Evolutionary conservation across 2,888 invertebrate species (phyloP).

Genomic region (Agrotis segetum): DNA sequence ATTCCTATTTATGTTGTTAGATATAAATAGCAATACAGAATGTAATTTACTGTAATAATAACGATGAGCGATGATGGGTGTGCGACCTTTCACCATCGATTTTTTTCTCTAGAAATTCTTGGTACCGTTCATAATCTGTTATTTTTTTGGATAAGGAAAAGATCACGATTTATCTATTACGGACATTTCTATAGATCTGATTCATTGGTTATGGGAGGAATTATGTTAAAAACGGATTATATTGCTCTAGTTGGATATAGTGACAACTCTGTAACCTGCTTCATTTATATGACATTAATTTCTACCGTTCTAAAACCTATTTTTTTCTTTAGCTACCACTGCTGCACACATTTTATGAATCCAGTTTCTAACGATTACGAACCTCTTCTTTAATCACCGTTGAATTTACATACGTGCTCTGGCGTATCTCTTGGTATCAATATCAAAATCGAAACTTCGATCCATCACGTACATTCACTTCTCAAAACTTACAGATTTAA

Average conservation of each 20-base stretch:
- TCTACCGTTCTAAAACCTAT: background rate
- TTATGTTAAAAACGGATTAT: background rate
- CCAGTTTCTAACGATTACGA: background rate
- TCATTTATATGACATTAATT: background rate
- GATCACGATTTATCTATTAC: slow-evolving; percentile 11
- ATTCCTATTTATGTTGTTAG: background rate
- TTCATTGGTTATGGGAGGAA: background rate
- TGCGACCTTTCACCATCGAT: slow-evolving; percentile 33
- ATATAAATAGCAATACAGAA: background rate
- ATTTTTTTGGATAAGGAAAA: slow-evolving; percentile 21
- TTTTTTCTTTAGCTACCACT: background rate
- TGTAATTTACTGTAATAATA: slow-evolving; percentile 45
- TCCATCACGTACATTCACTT: background rate
- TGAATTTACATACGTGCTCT: background rate
- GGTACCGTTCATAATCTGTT: slow-evolving; percentile 40
- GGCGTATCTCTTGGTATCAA: background rate
- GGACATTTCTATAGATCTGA: background rate
- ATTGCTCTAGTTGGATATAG: background rate
- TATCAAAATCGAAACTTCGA: slow-evolving; percentile 5
- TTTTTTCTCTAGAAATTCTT: slow-evolving; percentile 18
- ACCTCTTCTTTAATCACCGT: background rate
- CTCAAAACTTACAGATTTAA: slow-evolving; percentile 34
- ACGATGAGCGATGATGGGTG: slow-evolving; percentile 7
- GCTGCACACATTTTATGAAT: background rate
- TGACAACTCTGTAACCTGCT: background rate